Evolutionary conservation across 2,797 vertebrate genomes (phyloP).

Genomic region (Semaprochilodus insignis): DNA sequence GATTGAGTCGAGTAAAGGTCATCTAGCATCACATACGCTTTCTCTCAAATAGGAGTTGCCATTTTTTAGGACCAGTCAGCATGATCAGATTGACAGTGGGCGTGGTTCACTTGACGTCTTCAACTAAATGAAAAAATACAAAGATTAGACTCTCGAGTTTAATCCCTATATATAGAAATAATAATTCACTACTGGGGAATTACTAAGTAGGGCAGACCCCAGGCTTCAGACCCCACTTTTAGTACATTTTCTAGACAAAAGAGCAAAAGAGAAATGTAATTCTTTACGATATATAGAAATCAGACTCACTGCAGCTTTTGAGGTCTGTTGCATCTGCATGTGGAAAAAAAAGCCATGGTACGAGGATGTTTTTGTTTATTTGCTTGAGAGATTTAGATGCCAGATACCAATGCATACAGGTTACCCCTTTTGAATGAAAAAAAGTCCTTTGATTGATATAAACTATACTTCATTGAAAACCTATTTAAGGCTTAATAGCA

Average conservation of each 20-base stretch:
- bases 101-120: not conserved
- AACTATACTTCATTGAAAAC: conserved; percentile 50
- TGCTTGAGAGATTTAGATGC: conserved; percentile 31
- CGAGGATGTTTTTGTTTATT: conserved; percentile 30
- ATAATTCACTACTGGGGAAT: not conserved
- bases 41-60: not conserved
- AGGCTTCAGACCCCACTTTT: conserved; percentile 13
- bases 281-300: conserved; percentile 25
- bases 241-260: conserved; percentile 1
- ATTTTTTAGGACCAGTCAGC: not conserved
- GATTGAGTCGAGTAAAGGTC: not conserved
- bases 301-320: conserved; percentile 25
- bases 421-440: conserved; percentile 25
- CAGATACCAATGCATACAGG: conserved; percentile 31
- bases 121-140: not conserved
- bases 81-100: not conserved
- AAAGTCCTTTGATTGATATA: conserved; percentile 8
- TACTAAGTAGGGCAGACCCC: conserved; percentile 8
- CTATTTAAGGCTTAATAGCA: conserved; percentile 53
- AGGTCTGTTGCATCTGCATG: conserved; percentile 51
- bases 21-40: not conserved
- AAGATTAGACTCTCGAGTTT: not conserved
- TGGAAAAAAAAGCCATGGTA: conserved; percentile 27
- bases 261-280: not conserved
- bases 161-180: not conserved